These are phyloP conservation scores for Phaonia tiefii DNA, from an alignment of 2,888 invertebrate genomes.

Conservation along the genomic window DNA sequence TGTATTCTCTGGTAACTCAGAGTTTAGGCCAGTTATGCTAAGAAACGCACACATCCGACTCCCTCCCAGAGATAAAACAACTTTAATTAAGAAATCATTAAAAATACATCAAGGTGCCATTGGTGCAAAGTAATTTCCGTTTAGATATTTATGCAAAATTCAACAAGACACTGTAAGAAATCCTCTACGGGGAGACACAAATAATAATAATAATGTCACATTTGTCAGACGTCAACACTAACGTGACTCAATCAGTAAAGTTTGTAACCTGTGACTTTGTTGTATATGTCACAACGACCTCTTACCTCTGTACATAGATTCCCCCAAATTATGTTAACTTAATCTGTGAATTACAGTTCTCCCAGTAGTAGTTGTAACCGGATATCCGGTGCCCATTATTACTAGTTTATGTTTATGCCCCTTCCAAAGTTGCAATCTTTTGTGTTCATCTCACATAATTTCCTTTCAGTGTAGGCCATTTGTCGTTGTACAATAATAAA, in stretches of 20 bases:
- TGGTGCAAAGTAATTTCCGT: conserved; percentile 48
- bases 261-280: background rate
- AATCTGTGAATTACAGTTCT: too few relatives aligned
- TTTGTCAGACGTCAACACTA: too few relatives aligned
- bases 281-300: too few relatives aligned
- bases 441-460: background rate
- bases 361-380: background rate
- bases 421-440: too few relatives aligned
- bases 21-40: background rate
- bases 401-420: background rate
- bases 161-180: conserved; percentile 13
- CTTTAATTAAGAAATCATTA: conserved; percentile 55
- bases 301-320: background rate
- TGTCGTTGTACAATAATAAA: conserved; percentile 31
- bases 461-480: conserved; percentile 13
- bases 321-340: background rate
- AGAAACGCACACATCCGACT: background rate
- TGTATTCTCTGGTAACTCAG: too few relatives aligned
- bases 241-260: background rate
- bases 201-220: too few relatives aligned
- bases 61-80: conserved; percentile 14
- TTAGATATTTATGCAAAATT: conserved; percentile 36
- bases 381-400: conserved; percentile 6
- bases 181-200: background rate
- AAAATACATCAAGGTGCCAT: conserved; percentile 49